Percentiles rank a stretch among this genome's conserved stretches.
phyloP scores from a whole-genome alignment of 2,888 invertebrate species.

The Crepidodera aurea region DNA sequence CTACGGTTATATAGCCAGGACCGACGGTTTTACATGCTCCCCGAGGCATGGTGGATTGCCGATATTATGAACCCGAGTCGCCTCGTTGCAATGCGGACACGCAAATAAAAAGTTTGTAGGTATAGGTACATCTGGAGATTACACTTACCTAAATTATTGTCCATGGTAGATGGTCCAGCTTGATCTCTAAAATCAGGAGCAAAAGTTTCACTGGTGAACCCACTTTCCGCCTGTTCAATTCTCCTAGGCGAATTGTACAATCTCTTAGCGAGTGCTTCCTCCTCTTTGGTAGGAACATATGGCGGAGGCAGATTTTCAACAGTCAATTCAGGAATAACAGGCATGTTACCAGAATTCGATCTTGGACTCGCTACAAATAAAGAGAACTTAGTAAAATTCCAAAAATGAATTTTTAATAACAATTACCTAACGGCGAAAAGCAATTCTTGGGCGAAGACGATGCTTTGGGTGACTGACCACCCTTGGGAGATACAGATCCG shows the following conservation, averaged over 20 bases:
- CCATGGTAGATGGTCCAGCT: conserved; percentile 50
- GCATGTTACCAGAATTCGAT: conserved; percentile 30
- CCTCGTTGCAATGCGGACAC: too few species aligned
- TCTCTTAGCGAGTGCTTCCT: conserved; percentile 50
- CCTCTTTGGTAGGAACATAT: conserved; percentile 52
- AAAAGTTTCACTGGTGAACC: conserved; percentile 42
- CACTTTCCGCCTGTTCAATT: conserved; percentile 44
- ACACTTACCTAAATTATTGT: conserved; percentile 42
- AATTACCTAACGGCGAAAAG: conserved; percentile 46
- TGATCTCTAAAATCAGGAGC: conserved; percentile 43
- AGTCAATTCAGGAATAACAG: conserved; percentile 36
- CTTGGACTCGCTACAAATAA: conserved; percentile 48
- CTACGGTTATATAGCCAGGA: too few species aligned
- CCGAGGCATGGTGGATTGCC: too few species aligned
- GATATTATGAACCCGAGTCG: too few species aligned
- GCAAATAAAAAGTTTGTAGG: too few species aligned
- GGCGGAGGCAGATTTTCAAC: conserved; percentile 46
- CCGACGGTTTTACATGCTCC: too few species aligned
- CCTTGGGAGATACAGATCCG: conserved; percentile 59
- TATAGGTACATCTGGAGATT: too few species aligned
- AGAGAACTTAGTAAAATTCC: not conserved
- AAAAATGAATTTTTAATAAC: not conserved
- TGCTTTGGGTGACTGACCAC: conserved; percentile 57
- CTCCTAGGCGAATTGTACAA: conserved; percentile 50
- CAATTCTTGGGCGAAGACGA: conserved; percentile 52